phyloP scores from a whole-genome alignment of 2,113 vertebrate species.

The Bufo gargarizans region DNA sequence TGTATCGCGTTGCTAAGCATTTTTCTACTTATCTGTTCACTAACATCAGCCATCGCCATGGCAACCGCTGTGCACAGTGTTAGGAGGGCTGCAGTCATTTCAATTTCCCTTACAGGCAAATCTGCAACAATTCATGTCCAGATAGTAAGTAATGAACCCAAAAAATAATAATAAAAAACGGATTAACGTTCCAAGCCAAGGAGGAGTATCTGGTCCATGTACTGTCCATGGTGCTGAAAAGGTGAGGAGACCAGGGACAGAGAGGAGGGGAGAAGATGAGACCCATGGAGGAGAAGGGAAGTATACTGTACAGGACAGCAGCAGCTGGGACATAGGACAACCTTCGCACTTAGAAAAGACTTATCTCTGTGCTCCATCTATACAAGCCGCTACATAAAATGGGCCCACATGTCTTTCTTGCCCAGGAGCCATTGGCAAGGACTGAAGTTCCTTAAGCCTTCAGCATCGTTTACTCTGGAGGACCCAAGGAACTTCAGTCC shows the following conservation, averaged over 20 bases:
- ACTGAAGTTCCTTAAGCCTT: too few relatives aligned
- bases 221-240: not conserved
- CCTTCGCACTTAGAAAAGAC: too few relatives aligned
- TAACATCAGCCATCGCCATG: conserved; percentile 31
- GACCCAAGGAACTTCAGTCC: too few relatives aligned
- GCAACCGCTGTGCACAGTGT: conserved; percentile 30
- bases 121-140: conserved; percentile 8
- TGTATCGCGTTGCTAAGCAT: conserved; percentile 19
- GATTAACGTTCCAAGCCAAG: not conserved
- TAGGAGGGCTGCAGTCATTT: conserved; percentile 36
- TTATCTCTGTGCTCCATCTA: too few relatives aligned
- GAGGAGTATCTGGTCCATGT: not conserved
- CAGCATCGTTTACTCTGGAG: too few relatives aligned
- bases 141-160: conserved; percentile 40
- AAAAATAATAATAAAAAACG: not conserved
- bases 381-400: too few relatives aligned
- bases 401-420: too few relatives aligned
- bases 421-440: too few relatives aligned
- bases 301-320: too few relatives aligned
- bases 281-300: too few relatives aligned
- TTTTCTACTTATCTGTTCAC: conserved; percentile 19
- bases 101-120: conserved; percentile 48
- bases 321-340: too few relatives aligned
- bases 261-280: not conserved
- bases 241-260: not conserved